These are phyloP conservation scores for Bombus vancouverensis DNA, from an alignment of 1,140 invertebrate genomes.

Conservation along the genomic window DNA sequence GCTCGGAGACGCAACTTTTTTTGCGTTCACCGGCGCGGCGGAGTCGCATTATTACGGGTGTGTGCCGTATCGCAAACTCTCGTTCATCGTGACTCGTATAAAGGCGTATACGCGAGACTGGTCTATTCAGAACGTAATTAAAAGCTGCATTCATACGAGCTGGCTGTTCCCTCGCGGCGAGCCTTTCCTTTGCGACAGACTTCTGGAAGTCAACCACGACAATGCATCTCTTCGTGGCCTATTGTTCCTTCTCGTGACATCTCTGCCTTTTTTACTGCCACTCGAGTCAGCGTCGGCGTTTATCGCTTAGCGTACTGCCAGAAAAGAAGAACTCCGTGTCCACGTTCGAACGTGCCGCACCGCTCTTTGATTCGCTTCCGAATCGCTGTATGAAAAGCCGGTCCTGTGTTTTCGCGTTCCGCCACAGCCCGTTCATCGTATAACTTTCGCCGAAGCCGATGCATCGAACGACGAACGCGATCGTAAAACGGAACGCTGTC, in stretches of 20 bases:
- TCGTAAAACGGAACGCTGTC: background rate
- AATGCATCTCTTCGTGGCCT: conserved; percentile 60
- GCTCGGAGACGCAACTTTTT: conserved; percentile 54
- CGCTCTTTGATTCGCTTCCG: conserved; percentile 11
- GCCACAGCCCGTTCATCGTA: background rate
- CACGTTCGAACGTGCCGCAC: conserved; percentile 6
- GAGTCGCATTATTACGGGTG: conserved; percentile 56
- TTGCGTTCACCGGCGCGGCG: conserved; percentile 27
- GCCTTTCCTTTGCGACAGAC: conserved; percentile 65
- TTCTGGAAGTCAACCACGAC: conserved; percentile 62
- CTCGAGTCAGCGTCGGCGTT: conserved; percentile 22
- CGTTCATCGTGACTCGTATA: conserved; percentile 59
- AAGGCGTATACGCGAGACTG: conserved; percentile 38
- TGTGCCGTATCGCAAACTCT: conserved; percentile 55
- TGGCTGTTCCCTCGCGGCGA: conserved; percentile 40
- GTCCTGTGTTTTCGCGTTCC: background rate
- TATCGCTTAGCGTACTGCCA: background rate
- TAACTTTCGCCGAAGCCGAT: too few relatives aligned
- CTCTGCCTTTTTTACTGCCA: conserved; percentile 54
- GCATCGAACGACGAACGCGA: background rate
- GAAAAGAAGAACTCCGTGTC: conserved; percentile 23
- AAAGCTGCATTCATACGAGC: conserved; percentile 63
- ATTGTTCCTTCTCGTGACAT: conserved; percentile 60
- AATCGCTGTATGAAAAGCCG: conserved; percentile 6
- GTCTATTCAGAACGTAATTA: conserved; percentile 68